phyloP scores from a whole-genome alignment of 2,888 invertebrate genomes.

The Napeogenes inachia region DNA sequence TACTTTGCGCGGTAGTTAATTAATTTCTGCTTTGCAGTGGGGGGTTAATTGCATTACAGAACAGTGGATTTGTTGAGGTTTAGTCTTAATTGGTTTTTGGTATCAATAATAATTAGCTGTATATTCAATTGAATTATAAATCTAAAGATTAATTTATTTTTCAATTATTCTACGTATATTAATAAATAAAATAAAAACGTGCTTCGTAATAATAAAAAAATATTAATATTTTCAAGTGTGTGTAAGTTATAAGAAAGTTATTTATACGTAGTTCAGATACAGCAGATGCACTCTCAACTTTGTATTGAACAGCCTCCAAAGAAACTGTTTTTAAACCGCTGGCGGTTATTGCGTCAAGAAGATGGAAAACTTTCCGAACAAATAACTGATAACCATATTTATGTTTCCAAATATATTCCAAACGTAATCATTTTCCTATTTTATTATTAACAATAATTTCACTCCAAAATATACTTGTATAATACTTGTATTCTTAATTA shows the following conservation, averaged over 20 bases:
- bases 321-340: constrained; percentile 53
- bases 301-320: constrained; percentile 41
- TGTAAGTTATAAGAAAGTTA: constrained; percentile 51
- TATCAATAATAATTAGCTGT: constrained; percentile 28
- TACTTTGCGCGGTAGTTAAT: constrained; percentile 60
- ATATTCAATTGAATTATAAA: constrained; percentile 17
- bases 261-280: constrained; percentile 50
- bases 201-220: no score
- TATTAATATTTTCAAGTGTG: no score
- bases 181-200: no score
- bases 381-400: background rate
- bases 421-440: no score
- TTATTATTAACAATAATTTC: no score
- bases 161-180: background rate
- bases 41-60: constrained; percentile 59
- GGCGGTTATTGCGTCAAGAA: constrained; percentile 55
- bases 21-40: constrained; percentile 53
- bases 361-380: constrained; percentile 11
- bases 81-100: constrained; percentile 43
- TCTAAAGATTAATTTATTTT: constrained; percentile 13
- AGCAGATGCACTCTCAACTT: constrained; percentile 55
- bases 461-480: no score
- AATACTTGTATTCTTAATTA: no score
- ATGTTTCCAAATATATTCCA: background rate
- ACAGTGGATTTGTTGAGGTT: constrained; percentile 55